Evolutionary conservation across 1,140 invertebrate species (phyloP).

Genomic region (Polyergus mexicanus): DNA sequence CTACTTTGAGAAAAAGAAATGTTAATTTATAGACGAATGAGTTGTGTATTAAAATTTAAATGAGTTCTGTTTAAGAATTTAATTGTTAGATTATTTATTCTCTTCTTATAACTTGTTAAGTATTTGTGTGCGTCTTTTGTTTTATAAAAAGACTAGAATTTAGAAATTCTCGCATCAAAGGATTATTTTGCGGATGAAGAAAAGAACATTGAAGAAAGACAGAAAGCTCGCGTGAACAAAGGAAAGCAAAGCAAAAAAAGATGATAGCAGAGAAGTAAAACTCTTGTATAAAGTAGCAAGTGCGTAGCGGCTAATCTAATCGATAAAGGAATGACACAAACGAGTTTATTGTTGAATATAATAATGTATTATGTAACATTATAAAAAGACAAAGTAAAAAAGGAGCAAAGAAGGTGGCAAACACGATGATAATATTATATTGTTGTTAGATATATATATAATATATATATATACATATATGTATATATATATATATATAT

Average conservation of each 20-base stretch:
- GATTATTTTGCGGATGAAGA: conserved; percentile 43
- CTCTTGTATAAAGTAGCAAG: conserved; percentile 74
- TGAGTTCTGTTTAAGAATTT: neutral
- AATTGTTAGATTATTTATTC: conserved; percentile 20
- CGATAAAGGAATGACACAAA: conserved; percentile 76
- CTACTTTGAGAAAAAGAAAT: neutral
- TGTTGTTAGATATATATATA: conserved; percentile 85
- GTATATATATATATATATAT: conserved; percentile 70
- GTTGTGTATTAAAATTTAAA: neutral
- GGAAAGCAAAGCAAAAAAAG: conserved; percentile 49
- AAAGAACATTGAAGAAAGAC: conserved; percentile 36
- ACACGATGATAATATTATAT: conserved; percentile 84
- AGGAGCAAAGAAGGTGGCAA: conserved; percentile 52
- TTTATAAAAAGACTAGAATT: conserved; percentile 13
- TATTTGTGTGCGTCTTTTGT: neutral
- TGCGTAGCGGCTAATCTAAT: conserved; percentile 74
- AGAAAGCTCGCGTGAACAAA: conserved; percentile 36
- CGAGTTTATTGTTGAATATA: conserved; percentile 84
- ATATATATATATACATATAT: conserved; percentile 71
- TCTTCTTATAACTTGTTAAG: neutral
- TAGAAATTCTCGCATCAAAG: conserved; percentile 34
- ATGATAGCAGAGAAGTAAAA: conserved; percentile 53
- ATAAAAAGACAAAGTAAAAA: conserved; percentile 55
- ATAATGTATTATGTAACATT: conserved; percentile 82
- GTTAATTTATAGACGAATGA: neutral